phyloP scores from a whole-genome alignment of 1,140 invertebrate genomes.

The Chrysoperla carnea region DNA sequence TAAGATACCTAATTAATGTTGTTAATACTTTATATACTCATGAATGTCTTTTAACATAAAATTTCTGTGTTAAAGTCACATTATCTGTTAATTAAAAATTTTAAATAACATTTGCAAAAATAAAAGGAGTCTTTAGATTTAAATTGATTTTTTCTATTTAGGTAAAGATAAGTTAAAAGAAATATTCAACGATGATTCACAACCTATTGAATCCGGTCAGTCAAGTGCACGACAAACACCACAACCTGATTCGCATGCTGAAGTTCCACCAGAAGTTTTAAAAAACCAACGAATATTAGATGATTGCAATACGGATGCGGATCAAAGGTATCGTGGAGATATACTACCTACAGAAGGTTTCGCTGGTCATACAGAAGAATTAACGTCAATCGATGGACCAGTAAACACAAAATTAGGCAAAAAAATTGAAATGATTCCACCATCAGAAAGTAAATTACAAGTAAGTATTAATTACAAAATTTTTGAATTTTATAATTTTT shows the following conservation, averaged over 20 bases:
- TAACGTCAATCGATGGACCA: not conserved
- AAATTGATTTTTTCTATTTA: no score
- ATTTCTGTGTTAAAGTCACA: no score
- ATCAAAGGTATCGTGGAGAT: conserved; percentile 4
- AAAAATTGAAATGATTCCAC: not conserved
- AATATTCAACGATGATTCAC: conserved; percentile 14
- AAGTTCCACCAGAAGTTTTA: conserved; percentile 17
- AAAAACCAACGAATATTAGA: conserved; percentile 10
- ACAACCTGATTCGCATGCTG: conserved; percentile 10
- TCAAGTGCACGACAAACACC: conserved; percentile 21
- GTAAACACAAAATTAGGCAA: not conserved
- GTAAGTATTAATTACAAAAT: not conserved
- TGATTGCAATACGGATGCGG: conserved; percentile 4
- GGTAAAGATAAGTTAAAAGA: conserved; percentile 14
- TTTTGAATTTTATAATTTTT: no score
- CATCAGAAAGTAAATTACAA: not conserved
- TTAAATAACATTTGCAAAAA: no score
- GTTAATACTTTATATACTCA: no score
- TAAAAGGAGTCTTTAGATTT: no score
- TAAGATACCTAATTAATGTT: no score
- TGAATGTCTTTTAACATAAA: no score
- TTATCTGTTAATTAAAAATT: no score
- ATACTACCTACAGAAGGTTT: not conserved
- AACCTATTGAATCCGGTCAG: conserved; percentile 16
- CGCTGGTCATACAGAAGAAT: not conserved